Conservation (phyloP, 2,888 invertebrate species). For the Perdita meconis region DNA sequence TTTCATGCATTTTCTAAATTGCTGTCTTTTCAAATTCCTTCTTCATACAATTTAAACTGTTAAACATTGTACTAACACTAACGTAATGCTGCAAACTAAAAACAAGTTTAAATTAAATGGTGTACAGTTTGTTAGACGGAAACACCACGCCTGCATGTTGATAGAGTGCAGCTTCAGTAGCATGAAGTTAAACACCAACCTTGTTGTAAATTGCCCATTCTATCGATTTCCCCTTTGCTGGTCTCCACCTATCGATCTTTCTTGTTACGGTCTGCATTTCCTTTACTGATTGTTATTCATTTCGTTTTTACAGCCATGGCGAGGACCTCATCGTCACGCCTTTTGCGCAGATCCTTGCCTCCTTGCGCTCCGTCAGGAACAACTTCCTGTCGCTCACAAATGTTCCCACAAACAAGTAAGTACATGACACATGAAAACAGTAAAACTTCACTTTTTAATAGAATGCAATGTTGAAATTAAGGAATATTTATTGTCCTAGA, state of each 20-base stretch:
- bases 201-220: slow-evolving; percentile 17
- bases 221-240: background rate
- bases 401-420: slow-evolving; percentile 94
- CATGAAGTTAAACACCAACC: slow-evolving; percentile 31
- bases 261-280: background rate
- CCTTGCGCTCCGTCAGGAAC: slow-evolving; percentile 98
- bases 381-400: slow-evolving; percentile 99
- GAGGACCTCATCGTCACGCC: slow-evolving; percentile 99
- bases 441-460: background rate
- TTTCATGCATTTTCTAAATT: too few relatives aligned
- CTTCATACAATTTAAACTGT: background rate
- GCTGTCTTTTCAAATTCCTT: background rate
- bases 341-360: slow-evolving; percentile 99
- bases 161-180: slow-evolving; percentile 54
- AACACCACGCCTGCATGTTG: slow-evolving; percentile 57
- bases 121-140: slow-evolving; percentile 47
- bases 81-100: background rate
- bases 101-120: background rate
- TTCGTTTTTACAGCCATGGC: slow-evolving; percentile 92
- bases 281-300: slow-evolving; percentile 53
- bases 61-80: background rate
- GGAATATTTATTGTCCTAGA: background rate
- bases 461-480: background rate
- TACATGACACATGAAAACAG: slow-evolving; percentile 73
- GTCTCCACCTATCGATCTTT: background rate